Conservation (phyloP, 2,888 invertebrate species). For the Chloroclystis v-ata region DNA sequence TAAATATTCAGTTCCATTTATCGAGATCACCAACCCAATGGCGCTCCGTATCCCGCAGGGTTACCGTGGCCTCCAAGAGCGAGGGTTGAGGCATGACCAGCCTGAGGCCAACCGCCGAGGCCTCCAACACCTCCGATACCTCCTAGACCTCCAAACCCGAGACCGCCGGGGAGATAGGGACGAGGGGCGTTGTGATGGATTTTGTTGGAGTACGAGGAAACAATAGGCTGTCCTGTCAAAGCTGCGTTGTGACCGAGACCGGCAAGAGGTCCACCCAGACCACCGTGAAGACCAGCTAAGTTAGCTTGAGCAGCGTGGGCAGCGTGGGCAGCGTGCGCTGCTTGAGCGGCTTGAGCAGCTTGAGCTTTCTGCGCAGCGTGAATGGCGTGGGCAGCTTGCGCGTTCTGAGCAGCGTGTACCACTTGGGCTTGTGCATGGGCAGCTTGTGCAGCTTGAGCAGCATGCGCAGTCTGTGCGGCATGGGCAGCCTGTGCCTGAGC, state of each 20-base stretch:
- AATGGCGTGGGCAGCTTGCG: slow-evolving; percentile 18
- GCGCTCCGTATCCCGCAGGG: slow-evolving; percentile 17
- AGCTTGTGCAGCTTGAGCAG: slow-evolving; percentile 19
- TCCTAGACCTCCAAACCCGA: slow-evolving; percentile 16
- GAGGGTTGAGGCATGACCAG: slow-evolving; percentile 22
- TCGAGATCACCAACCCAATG: slow-evolving; percentile 29
- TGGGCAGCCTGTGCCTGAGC: slow-evolving; percentile 19
- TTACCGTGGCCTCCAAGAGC: slow-evolving; percentile 19
- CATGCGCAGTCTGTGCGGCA: slow-evolving; percentile 23
- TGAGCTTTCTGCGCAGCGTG: slow-evolving; percentile 20
- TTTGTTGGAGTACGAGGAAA: slow-evolving; percentile 29
- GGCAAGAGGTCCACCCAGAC: slow-evolving; percentile 19
- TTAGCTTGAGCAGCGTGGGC: slow-evolving; percentile 24
- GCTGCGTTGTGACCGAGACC: slow-evolving; percentile 20
- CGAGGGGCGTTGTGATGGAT: slow-evolving; percentile 28
- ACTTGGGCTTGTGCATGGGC: slow-evolving; percentile 18
- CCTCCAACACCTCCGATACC: slow-evolving; percentile 14
- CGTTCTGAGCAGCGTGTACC: slow-evolving; percentile 23
- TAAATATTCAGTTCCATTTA: slow-evolving; percentile 21
- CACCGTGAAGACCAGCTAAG: slow-evolving; percentile 18
- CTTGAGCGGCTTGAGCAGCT: slow-evolving; percentile 13
- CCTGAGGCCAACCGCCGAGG: slow-evolving; percentile 20
- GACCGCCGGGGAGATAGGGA: slow-evolving; percentile 17
- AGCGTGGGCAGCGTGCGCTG: slow-evolving; percentile 6
- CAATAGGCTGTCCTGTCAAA: slow-evolving; percentile 19